Evolutionary conservation across 2,113 vertebrate species (phyloP).

Genomic region (Petaurus breviceps): DNA sequence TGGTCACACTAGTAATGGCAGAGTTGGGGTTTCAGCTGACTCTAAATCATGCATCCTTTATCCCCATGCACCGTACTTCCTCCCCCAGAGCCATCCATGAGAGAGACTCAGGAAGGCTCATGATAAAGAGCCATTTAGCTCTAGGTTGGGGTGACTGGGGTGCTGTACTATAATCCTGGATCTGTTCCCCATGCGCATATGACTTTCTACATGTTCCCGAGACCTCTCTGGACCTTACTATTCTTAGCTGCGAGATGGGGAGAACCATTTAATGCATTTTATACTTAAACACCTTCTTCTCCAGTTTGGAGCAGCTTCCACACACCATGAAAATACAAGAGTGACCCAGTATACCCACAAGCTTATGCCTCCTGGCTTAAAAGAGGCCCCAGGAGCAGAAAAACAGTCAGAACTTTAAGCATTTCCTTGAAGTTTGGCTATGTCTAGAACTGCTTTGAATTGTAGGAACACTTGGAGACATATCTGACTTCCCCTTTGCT

Average conservation of each 20-base stretch:
- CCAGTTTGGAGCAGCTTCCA: slow-evolving; percentile 22
- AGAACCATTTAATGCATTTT: slow-evolving; percentile 1
- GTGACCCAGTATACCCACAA: slow-evolving; percentile 1
- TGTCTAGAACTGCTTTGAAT: not conserved
- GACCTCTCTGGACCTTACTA: too few species aligned
- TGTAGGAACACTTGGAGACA: slow-evolving; percentile 12
- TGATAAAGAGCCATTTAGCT: not conserved
- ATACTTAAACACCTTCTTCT: not conserved
- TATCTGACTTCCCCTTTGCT: slow-evolving; percentile 19
- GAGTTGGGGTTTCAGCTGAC: not conserved
- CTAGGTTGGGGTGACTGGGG: not conserved
- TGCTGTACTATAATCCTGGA: not conserved
- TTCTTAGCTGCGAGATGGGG: not conserved
- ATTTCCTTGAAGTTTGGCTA: not conserved
- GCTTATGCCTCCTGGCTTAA: not conserved
- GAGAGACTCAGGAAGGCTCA: not conserved
- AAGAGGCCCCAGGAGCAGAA: slow-evolving; percentile 52
- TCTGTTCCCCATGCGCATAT: not conserved
- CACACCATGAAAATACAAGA: not conserved
- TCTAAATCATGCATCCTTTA: not conserved
- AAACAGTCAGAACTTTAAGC: slow-evolving; percentile 43
- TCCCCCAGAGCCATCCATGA: not conserved
- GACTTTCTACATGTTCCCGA: not conserved
- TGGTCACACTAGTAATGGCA: not conserved
- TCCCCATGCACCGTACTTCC: not conserved